These are phyloP conservation scores for Berghia stephanieae DNA, from an alignment of 1,140 invertebrate species.

Conservation along the genomic window DNA sequence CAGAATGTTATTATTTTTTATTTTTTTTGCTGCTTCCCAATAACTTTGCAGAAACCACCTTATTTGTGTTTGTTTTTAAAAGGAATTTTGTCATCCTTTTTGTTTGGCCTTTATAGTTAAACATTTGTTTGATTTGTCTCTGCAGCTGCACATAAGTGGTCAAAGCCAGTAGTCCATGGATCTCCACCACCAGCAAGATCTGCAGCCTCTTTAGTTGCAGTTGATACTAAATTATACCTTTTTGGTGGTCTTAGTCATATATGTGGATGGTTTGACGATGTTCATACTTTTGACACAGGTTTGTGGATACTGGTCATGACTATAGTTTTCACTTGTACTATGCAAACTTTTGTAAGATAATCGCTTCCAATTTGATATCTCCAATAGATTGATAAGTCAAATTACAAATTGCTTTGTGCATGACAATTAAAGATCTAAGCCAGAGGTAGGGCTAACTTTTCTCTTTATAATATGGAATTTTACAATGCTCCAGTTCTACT, in stretches of 20 bases:
- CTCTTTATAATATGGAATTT: too few species aligned
- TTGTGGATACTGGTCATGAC: neutral
- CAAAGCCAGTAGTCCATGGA: constrained; percentile 44
- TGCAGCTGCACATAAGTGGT: constrained; percentile 51
- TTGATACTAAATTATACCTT: constrained; percentile 58
- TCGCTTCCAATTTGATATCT: too few species aligned
- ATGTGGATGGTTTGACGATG: constrained; percentile 60
- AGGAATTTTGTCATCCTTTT: neutral
- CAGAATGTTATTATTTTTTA: neutral
- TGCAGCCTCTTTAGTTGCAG: constrained; percentile 52
- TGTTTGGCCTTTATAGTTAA: neutral
- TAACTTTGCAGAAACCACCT: neutral
- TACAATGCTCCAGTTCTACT: too few species aligned
- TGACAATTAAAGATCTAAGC: too few species aligned
- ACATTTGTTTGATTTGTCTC: neutral
- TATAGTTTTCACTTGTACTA: neutral
- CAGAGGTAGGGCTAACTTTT: too few species aligned
- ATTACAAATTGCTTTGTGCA: too few species aligned
- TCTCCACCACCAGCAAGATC: constrained; percentile 51
- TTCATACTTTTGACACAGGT: constrained; percentile 62
- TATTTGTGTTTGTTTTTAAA: neutral
- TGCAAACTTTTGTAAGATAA: too few species aligned
- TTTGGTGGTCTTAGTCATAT: constrained; percentile 64
- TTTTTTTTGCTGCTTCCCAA: neutral
- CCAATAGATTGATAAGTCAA: too few species aligned